A percentile compares a stretch with the other conserved stretches of the same genome.
Evolutionary conservation across 2,797 vertebrate genomes (phyloP).

Genomic region (Phalloptychus januarius): DNA sequence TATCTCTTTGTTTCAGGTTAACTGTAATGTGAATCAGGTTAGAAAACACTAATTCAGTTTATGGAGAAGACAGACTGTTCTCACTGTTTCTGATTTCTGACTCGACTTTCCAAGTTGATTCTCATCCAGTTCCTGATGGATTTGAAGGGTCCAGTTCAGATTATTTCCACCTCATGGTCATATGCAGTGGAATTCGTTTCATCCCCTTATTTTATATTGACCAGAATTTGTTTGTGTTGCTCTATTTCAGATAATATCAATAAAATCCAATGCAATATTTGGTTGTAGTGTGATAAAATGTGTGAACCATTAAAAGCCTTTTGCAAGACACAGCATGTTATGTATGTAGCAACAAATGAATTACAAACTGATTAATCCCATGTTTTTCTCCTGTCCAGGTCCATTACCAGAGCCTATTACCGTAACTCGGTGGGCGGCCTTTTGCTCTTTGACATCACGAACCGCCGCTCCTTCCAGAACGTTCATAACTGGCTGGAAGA

Average conservation of each 20-base stretch:
- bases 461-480: conserved; percentile 97
- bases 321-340: neutral
- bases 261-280: neutral
- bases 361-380: neutral
- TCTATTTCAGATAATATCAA: neutral
- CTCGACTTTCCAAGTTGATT: neutral
- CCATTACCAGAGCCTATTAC: conserved; percentile 98
- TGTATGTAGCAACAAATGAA: neutral
- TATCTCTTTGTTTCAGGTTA: neutral
- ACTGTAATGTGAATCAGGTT: neutral
- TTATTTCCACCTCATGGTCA: too few relatives aligned
- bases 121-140: neutral
- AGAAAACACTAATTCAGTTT: neutral
- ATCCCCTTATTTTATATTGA: neutral
- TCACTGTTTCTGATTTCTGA: neutral
- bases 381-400: conserved; percentile 76
- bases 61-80: neutral
- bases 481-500: conserved; percentile 98
- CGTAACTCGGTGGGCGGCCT: conserved; percentile 97
- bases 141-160: neutral
- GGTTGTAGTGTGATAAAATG: neutral
- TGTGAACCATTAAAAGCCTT: neutral
- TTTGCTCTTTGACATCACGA: conserved; percentile 97
- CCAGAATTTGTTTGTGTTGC: neutral
- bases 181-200: too few relatives aligned